Conservation (phyloP, 2,797 vertebrate species). For the Neopelma chrysocephalum region DNA sequence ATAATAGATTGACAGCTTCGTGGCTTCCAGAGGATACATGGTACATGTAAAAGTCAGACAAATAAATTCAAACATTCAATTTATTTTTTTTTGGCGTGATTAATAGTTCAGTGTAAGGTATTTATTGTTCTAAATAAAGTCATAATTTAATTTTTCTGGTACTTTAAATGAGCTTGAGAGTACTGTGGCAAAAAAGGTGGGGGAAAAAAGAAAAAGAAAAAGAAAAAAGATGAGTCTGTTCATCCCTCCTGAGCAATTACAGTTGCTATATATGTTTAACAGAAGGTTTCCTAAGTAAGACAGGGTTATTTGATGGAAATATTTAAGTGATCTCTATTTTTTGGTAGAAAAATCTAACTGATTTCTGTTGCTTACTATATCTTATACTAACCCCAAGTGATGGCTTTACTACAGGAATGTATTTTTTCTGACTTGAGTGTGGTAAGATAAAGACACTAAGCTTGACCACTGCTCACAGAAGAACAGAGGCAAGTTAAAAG, state of each 20-base stretch:
- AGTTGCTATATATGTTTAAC: background rate
- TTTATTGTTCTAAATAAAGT: slow-evolving; percentile 46
- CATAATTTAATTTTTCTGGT: slow-evolving; percentile 20
- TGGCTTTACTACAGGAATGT: background rate
- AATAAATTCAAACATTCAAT: slow-evolving; percentile 23
- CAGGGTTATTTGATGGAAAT: background rate
- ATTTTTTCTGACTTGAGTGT: background rate
- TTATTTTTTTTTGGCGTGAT: slow-evolving; percentile 6
- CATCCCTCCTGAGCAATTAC: background rate
- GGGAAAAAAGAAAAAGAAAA: background rate
- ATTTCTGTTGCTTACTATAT: background rate
- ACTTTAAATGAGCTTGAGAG: slow-evolving; percentile 30
- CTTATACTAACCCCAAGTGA: background rate
- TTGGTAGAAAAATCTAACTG: background rate
- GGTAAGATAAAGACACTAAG: background rate
- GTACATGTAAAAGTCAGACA: slow-evolving; percentile 35
- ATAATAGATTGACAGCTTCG: slow-evolving; percentile 48
- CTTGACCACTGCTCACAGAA: background rate
- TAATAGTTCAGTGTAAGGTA: background rate
- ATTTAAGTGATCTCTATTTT: background rate
- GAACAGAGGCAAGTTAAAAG: background rate
- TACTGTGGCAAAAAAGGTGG: background rate
- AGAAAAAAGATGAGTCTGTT: background rate
- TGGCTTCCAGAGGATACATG: slow-evolving; percentile 36
- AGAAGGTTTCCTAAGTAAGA: background rate